phyloP scores from a whole-genome alignment of 2,797 vertebrate species.

The Bovichtus diacanthus region DNA sequence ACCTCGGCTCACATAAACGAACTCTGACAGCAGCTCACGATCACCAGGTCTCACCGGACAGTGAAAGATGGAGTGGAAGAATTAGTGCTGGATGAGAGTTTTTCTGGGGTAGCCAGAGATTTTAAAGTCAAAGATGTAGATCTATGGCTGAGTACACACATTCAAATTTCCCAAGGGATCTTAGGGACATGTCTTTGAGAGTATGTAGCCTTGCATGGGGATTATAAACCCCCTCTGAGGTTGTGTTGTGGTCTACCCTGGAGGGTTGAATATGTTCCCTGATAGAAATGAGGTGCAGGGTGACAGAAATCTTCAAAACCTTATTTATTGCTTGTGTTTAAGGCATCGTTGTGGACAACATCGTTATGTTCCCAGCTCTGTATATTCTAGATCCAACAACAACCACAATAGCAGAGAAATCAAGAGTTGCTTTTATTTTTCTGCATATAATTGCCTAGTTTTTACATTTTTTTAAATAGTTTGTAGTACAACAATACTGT shows the following conservation, averaged over 20 bases:
- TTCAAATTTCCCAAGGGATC: slow-evolving; percentile 57
- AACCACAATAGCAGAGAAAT: slow-evolving; percentile 7
- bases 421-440: background rate
- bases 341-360: slow-evolving; percentile 28
- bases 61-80: slow-evolving; percentile 47
- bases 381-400: slow-evolving; percentile 22
- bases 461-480: background rate
- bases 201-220: slow-evolving; percentile 46
- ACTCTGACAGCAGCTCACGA: slow-evolving; percentile 67
- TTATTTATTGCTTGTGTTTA: slow-evolving; percentile 48
- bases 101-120: slow-evolving; percentile 57
- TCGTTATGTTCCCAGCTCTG: slow-evolving; percentile 42
- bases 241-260: slow-evolving; percentile 56
- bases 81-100: slow-evolving; percentile 61
- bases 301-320: slow-evolving; percentile 49
- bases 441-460: background rate
- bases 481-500: slow-evolving; percentile 7
- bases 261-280: slow-evolving; percentile 59
- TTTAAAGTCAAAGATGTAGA: slow-evolving; percentile 59
- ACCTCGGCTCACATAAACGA: slow-evolving; percentile 64
- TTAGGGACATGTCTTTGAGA: slow-evolving; percentile 47
- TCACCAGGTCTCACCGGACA: slow-evolving; percentile 64
- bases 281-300: slow-evolving; percentile 48
- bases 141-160: slow-evolving; percentile 66
- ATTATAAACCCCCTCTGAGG: slow-evolving; percentile 53